These are phyloP conservation scores for Lates calcarifer DNA, from an alignment of 2,113 vertebrate genomes.

Conservation along the genomic window DNA sequence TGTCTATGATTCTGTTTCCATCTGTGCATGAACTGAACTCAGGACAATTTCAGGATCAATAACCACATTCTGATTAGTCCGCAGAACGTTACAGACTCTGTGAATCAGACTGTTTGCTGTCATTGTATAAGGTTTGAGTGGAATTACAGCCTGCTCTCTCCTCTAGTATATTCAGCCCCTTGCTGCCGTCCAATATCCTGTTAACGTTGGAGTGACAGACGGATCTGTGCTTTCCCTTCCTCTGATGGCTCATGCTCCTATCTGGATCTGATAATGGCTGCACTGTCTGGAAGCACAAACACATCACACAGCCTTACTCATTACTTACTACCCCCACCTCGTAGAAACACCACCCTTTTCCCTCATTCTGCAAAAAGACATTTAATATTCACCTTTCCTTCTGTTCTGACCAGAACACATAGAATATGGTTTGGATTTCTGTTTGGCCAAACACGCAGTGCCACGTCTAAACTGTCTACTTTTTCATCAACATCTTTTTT, in stretches of 20 bases:
- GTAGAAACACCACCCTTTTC: too few relatives aligned
- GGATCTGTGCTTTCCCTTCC: constrained; percentile 2
- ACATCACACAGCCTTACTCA: too few relatives aligned
- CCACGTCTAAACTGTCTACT: constrained; percentile 32
- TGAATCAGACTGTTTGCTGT: constrained; percentile 6
- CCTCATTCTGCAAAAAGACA: too few relatives aligned
- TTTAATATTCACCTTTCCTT: too few relatives aligned
- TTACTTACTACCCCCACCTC: too few relatives aligned
- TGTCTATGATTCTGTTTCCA: not conserved
- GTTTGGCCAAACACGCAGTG: constrained; percentile 27
- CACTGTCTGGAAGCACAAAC: constrained; percentile 27
- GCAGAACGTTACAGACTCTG: too few relatives aligned
- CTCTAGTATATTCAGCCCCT: constrained; percentile 14
- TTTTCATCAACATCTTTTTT: constrained; percentile 34
- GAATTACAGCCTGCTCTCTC: constrained; percentile 6
- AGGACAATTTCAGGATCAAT: not conserved
- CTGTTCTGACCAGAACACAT: too few relatives aligned
- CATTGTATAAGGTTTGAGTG: constrained; percentile 9
- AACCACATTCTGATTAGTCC: not conserved
- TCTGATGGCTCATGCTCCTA: constrained; percentile 12
- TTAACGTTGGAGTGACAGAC: constrained; percentile 42
- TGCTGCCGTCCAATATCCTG: constrained; percentile 54
- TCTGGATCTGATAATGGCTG: constrained; percentile 35
- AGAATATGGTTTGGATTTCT: constrained; percentile 3
- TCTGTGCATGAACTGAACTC: not conserved